These are phyloP conservation scores for Operophtera brumata DNA, from an alignment of 2,888 invertebrate species.

Conservation along the genomic window DNA sequence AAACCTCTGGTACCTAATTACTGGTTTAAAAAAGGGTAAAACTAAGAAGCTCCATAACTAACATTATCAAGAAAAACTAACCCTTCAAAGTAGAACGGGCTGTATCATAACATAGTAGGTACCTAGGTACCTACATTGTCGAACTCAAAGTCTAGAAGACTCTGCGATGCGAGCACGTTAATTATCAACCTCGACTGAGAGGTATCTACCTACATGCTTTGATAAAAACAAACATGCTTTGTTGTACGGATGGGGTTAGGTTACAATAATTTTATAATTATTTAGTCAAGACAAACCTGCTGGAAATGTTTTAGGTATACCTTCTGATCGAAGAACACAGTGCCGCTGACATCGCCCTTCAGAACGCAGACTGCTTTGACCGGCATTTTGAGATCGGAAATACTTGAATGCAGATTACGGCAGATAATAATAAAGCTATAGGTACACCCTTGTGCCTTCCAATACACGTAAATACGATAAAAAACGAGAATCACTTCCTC, in stretches of 20 bases:
- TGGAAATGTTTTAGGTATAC: no score
- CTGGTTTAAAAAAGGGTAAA: no score
- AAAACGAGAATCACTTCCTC: not conserved
- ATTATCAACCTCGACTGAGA: not conserved
- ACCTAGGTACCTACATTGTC: no score
- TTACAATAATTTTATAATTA: not conserved
- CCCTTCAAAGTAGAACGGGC: no score
- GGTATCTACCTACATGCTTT: not conserved
- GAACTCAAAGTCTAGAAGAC: conserved; percentile 15
- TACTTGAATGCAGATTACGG: not conserved
- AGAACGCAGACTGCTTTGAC: conserved; percentile 93
- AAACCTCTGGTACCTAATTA: no score
- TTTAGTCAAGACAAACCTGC: no score
- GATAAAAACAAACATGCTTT: not conserved
- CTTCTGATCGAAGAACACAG: conserved; percentile 89
- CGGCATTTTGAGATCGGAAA: conserved; percentile 66
- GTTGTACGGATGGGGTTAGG: not conserved
- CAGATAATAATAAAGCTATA: not conserved
- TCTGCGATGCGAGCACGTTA: not conserved
- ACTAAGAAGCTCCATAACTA: no score
- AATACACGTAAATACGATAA: not conserved
- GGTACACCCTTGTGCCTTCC: not conserved
- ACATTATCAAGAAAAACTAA: no score
- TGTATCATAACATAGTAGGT: no score
- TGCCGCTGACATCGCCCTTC: conserved; percentile 91